A percentile compares a stretch with the other conserved stretches of the same genome.
phyloP scores from a whole-genome alignment of 1,140 invertebrate species.

The Scaptomyza pallida region DNA sequence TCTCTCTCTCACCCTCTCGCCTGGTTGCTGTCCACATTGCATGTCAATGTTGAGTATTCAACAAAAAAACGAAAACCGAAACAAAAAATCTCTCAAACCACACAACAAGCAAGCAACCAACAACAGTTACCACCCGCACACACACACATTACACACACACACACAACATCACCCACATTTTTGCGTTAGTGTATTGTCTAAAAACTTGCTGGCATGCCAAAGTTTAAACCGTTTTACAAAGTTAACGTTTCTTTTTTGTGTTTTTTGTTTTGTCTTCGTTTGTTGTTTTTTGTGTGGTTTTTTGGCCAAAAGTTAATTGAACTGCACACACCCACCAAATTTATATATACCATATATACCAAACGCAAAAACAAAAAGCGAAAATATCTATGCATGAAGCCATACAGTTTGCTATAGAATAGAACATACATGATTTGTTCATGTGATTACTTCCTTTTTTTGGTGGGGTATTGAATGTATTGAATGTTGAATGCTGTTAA shows the following conservation, averaged over 20 bases:
- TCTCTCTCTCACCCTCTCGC: too few relatives aligned
- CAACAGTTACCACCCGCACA: too few relatives aligned
- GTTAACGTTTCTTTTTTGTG: constrained; percentile 34
- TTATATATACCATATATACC: constrained; percentile 22
- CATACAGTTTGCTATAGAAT: constrained; percentile 6
- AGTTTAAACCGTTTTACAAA: constrained; percentile 65
- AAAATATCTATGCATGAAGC: constrained; percentile 10
- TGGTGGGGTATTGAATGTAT: too few relatives aligned
- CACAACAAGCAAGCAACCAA: too few relatives aligned
- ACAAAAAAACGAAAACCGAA: constrained; percentile 17
- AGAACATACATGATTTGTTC: constrained; percentile 10
- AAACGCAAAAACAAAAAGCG: background rate
- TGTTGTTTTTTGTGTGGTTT: constrained; percentile 33
- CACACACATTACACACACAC: too few relatives aligned
- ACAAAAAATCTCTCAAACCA: background rate
- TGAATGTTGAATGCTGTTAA: too few relatives aligned
- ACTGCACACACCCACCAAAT: constrained; percentile 56
- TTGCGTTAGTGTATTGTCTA: constrained; percentile 44
- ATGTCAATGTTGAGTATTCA: constrained; percentile 55
- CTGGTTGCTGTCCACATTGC: constrained; percentile 39
- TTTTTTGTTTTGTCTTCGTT: constrained; percentile 23
- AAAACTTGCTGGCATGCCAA: constrained; percentile 53
- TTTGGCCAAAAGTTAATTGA: constrained; percentile 63
- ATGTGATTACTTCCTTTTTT: background rate
- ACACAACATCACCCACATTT: constrained; percentile 1